Evolutionary conservation across 2,797 vertebrate genomes (phyloP), one percentile per base, ranked within the genome.

Genomic region (Oryzias dopingdopingensis): DNA sequence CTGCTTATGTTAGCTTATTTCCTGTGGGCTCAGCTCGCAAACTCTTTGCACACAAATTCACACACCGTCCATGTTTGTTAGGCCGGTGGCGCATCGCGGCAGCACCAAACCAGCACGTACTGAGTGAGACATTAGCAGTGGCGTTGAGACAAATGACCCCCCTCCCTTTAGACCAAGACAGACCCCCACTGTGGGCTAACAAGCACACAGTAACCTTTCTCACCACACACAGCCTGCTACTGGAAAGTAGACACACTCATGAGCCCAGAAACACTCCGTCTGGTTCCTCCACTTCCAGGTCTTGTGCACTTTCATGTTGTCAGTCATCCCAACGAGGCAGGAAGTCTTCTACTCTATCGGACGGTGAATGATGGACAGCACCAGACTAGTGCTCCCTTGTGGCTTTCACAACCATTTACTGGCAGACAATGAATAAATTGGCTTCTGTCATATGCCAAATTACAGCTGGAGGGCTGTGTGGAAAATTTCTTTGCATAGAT

Each of bases 131-230:
- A 88, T 78, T 86, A 90, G 91, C 92, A 87, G 88, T 76, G 62
- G 89, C 90, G 88, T 93, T 90, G 91, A 88, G 86, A 91, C 89
- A 93, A 93, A 92, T 92, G 91, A 80, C 70, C 41, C 85, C 70
- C 86, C 26, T 83, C 87, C 61, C 65, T 67, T 71, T 51, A 74
- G 74, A 78, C 77, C 77, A 86, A 92, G 88, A 90, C 90, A 81
- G 81, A 90, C 92, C 89, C 93, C 92, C 52, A 82, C 89, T 83
- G 85, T 72, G 88, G 71, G 79, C 90, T 88, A 91, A 91, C 90
- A 83, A 87, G 90, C 86, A 74, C 81, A 81, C 88, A 89, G 88
- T 84, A 90, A 91, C 87, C 87, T 87, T 87, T 77, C 74, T 56
- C 42, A 26, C 62, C 73, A 59, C 68, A 51, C 72, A 76, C 60